Evolutionary conservation across 2,797 vertebrate genomes (phyloP), one percentile per base, ranked within the genome.

Genomic region (Naso thynnoides): DNA sequence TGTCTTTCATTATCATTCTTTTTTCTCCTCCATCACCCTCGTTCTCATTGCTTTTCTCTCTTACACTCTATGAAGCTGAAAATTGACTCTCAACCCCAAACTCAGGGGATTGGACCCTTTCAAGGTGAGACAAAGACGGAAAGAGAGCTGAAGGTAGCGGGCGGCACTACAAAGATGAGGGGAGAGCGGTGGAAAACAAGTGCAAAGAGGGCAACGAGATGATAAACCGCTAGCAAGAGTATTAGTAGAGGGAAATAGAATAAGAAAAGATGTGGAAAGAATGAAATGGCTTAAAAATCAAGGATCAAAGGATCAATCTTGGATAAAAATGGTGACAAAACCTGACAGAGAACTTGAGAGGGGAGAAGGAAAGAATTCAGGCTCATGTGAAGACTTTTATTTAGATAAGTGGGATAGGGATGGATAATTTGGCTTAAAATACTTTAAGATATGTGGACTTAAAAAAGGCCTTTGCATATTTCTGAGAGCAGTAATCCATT

Each of bases 31-130:
- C 27, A 15, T 73, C 60, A 26, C 59, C 10, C 62, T 65, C 59
- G 70, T 47, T 63, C 49, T 79, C 19, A 8, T 10, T 57, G 31
- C 54, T 44, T 54, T 39, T 61, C 48, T 84, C 58, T 69, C 64
- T 49, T 60, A 13, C 54, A 68, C 66, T 62, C 68, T 83, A 42
- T 82, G 79, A 73, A 86, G 78, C 73, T 84, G 84, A 83, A 89
- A 86, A 78, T 77, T 76, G 77, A 88, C 65, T 75, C 85, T 73
- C 59, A 78, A 56, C 55, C 58, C 60, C 31, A 78, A 64, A 71
- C 86, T 79, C 88, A 11, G 27, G 89, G 82, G 89, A 86, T 2
- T 5, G 21, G 73, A 70, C 60, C 65, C 68, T 85, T 87, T 85
- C 73, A 83, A 81, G 86, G 73, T 78, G 77, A 79, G 68, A 84